Base-by-base conservation (phyloP, 1,140 invertebrate species). In the Telenomus remus region DNA sequence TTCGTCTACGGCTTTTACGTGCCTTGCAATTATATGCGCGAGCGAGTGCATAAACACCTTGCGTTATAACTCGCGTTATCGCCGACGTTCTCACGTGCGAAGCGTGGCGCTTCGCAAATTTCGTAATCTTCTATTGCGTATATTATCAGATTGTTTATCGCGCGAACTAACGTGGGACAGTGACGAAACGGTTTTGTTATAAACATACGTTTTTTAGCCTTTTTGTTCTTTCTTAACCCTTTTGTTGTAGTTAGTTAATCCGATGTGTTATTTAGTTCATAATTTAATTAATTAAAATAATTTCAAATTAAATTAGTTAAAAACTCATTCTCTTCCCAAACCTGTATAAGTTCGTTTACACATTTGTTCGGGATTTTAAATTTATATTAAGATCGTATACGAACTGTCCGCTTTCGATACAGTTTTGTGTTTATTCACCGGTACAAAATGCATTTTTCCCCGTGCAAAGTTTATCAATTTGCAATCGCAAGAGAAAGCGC, bases 31-130 rank as follows among this genome's bases (percentile, higher is more conserved):
- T 59, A 68, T 68, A 59, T 54, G 64, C 64, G 49, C 55, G 48
- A 68, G 64, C 49, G 34, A 53, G 42, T 68, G 48, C 55, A 47
- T 59, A 68, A 68, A 68, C 53, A 66, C 47, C 47, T 39, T 19
- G 19, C 19, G 27, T 66, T 65, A 50, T 44, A 15, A 34, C 46
- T 33, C 47, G 53, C 54, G 47, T 46, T 57, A 66, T 50, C 50
- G 16, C 35, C 65, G 47, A 49, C 9, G 49, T 61, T 70, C 66
- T 63, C 53, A 70, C 66, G 51, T 69, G 47, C 14, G 48, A 13
- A n/a, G 42, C 44, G 13, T 48, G 19, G 37, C 53, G 46, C 44
- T 55, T 39, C 44, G 16, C 51, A n/a, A 56, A 59, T 71, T 71
- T 71, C 68, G 53, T 34, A 71, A 71, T 63, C 51, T 14, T 39